A percentile compares a stretch with the other conserved stretches of the same genome.
These are phyloP conservation scores for Papilio protenor DNA, from an alignment of 2,888 invertebrate genomes.

Conservation along the genomic window DNA sequence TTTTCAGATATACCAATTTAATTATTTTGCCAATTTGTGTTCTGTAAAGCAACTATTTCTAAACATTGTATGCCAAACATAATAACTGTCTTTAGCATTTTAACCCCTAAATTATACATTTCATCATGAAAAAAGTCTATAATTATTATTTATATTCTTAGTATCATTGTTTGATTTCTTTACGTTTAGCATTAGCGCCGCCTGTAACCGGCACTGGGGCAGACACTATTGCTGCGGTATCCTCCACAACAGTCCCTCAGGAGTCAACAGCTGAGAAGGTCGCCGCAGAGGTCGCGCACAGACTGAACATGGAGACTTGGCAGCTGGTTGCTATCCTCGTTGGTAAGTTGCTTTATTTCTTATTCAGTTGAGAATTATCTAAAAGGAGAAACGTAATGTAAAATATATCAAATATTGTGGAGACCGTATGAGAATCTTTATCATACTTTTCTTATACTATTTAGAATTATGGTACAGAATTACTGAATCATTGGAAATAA, in stretches of 20 bases:
- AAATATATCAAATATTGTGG: too few species aligned
- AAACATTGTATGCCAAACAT: neutral
- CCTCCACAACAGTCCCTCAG: constrained; percentile 61
- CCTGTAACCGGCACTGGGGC: constrained; percentile 44
- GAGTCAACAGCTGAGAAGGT: constrained; percentile 82
- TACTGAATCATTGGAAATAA: too few species aligned
- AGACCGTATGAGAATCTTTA: too few species aligned
- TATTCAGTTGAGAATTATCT: too few species aligned
- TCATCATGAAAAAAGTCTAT: too few species aligned
- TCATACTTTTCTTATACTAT: too few species aligned
- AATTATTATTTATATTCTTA: too few species aligned
- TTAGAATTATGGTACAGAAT: too few species aligned
- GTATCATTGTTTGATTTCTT: neutral
- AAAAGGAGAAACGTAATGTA: too few species aligned
- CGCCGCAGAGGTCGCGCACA: constrained; percentile 86
- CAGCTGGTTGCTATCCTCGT: constrained; percentile 93
- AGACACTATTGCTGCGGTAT: constrained; percentile 55
- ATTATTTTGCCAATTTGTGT: neutral
- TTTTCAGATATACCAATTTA: too few species aligned
- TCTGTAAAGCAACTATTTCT: neutral
- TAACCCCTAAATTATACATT: too few species aligned
- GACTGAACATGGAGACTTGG: constrained; percentile 93
- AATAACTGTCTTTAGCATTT: neutral
- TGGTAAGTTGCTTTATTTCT: constrained; percentile 81
- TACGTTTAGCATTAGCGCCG: constrained; percentile 28